These are phyloP conservation scores for Microplitis manilae DNA, from an alignment of 2,888 invertebrate genomes.

Conservation along the genomic window DNA sequence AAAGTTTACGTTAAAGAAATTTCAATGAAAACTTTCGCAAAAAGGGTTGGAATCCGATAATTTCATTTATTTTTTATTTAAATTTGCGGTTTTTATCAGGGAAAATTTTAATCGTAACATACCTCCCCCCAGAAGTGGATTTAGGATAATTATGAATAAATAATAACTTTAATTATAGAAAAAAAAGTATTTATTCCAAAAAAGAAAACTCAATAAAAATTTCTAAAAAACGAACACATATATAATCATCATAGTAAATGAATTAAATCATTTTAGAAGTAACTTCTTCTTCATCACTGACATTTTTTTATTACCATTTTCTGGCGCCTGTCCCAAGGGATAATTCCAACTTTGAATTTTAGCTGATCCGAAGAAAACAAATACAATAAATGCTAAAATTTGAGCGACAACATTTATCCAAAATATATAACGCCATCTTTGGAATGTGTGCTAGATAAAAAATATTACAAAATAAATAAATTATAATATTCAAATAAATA, in stretches of 20 bases:
- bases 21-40: not conserved
- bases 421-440: constrained; percentile 62
- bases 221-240: not conserved
- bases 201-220: not conserved
- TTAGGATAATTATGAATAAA: too few species aligned
- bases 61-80: too few species aligned
- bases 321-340: constrained; percentile 45
- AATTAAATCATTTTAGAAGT: constrained; percentile 45
- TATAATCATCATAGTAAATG: not conserved
- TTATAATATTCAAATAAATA: too few species aligned
- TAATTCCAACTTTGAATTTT: constrained; percentile 68
- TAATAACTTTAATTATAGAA: too few species aligned
- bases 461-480: not conserved
- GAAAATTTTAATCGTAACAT: too few species aligned
- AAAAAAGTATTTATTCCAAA: too few species aligned
- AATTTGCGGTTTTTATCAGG: too few species aligned
- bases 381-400: constrained; percentile 59
- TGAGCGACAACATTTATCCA: constrained; percentile 62
- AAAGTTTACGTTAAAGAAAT: not conserved
- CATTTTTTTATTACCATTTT: constrained; percentile 14
- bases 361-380: constrained; percentile 61
- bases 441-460: constrained; percentile 61
- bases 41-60: not conserved
- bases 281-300: constrained; percentile 24
- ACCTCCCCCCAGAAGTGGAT: too few species aligned